Evolutionary conservation across 2,113 vertebrate genomes (phyloP), one percentile per base, ranked within the genome.

Genomic region (Corydoras maculifer): DNA sequence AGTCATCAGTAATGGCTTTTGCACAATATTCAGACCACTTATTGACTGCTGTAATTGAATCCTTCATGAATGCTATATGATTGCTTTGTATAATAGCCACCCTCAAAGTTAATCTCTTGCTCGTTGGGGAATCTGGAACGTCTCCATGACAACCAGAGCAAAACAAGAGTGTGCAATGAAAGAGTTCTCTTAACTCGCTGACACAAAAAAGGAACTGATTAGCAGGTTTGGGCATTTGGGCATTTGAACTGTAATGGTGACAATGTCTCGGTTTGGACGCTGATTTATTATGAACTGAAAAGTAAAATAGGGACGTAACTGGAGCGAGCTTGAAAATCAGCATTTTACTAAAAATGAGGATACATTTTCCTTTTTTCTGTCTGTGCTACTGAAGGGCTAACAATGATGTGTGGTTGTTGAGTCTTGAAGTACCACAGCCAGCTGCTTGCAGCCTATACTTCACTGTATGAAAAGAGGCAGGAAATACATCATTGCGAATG

Each of bases 401-500:
- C 77, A 79, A 76, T 79, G 53, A 69, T 58, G 32, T 75, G 73
- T 73, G 66, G 58, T 57, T 79, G 66, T 49, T 48, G 63, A 71
- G 74, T 18, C 18, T 73, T 79, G 43, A 75, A 78, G 73, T 69
- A 32, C 70, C 70, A 63, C 50, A 79, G 70, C 70, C 79, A 70
- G 72, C 77, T 75, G 74, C 75, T 78, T 62, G 59, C 62, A 69
- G 74, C 74, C 54, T 66, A 60, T 69, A 70, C 74, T 76, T 59
- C 69, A 69, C 68, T 67, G 50, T 74, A 75, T 82, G 69, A 72
- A 55, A 72, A 68, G 32, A 76, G 73, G 62, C 78, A 80, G 76
- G 65, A 81, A 78, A 73, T 55, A 71, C 75, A 80, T 81, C 70
- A 77, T 65, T 67, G 74, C 72, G 75, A 76, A 78, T 69, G 69